Base-by-base conservation (phyloP, 30 jellyfish, hydroid and myxozoan genomes). In the Aurelia sp. region DNA sequence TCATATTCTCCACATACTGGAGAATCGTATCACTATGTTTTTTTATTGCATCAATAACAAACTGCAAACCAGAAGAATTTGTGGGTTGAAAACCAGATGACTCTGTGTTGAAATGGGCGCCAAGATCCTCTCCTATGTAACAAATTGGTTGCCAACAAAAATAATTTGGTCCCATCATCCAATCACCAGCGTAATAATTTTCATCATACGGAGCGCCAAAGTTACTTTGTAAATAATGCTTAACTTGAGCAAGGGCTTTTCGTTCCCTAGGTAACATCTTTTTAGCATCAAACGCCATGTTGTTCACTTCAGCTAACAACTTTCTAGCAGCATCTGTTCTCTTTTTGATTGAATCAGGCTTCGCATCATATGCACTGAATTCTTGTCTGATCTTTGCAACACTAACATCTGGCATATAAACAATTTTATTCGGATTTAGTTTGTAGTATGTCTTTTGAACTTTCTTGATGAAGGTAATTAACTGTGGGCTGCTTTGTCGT, bases 161-260 rank as follows among this genome's bases (percentile, higher is more conserved):
- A 53, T 86, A 78, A 72, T 93, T 88, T 21, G 98, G 98, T 15
- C 98, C 98, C 97, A 93, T 77, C 98, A 93, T 93, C 98, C 98
- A 93, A 22, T 79, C 97, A 33, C 98, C 98, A 13, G 97, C 94
- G 65, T 93, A 93, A 61, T 93, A 93, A 73, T 93, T 87, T 74
- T 89, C 97, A 66, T 89, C 96, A 52, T 73, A 93, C 20, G 98
- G 98, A 9, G 91, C 59, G 35, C 97, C 98, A 44, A 93, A 93
- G 73, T 81, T 93, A 65, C 95, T 88, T 31, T 87, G 86, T 15
- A 93, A 66, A 76, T 87, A 93, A 73, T 93, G 98, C 61, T 87
- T 78, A 50, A 87, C 96, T 58, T 87, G 98, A 30, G 98, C 98
- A 3, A 70, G 75, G 19, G 98, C 98, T 73, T 89, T 93, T 35